phyloP scores from a whole-genome alignment of 2,113 vertebrate genomes.

The Thryonomys swinderianus region DNA sequence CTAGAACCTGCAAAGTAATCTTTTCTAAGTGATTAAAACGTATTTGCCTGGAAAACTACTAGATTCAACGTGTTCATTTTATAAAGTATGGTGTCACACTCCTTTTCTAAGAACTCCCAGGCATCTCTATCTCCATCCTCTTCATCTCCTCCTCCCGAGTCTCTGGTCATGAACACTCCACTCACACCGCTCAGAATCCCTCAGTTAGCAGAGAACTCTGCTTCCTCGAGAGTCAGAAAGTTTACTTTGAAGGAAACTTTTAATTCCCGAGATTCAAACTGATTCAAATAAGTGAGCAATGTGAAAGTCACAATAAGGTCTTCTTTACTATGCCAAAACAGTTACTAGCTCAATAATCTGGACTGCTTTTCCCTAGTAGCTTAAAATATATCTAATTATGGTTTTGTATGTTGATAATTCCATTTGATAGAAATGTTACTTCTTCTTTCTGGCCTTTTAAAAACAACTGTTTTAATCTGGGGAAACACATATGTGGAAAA shows the following conservation, averaged over 20 bases:
- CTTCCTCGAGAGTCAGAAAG: background rate
- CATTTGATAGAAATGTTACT: conserved; percentile 21
- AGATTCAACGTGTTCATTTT: background rate
- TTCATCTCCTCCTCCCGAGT: background rate
- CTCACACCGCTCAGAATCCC: background rate
- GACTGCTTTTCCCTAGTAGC: background rate
- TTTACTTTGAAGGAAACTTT: background rate
- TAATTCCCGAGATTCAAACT: background rate
- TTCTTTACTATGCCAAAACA: background rate
- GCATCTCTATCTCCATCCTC: background rate
- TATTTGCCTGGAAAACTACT: background rate
- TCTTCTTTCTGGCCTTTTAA: conserved; percentile 51
- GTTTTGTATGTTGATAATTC: background rate
- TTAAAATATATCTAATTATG: background rate
- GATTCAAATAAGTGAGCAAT: background rate
- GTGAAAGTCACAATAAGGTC: background rate
- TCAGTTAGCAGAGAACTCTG: background rate
- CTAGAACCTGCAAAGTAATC: background rate
- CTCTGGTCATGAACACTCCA: background rate
- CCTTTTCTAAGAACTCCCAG: background rate
- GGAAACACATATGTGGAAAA: conserved; percentile 36
- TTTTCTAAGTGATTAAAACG: background rate
- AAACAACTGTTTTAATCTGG: background rate
- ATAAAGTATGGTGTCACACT: background rate
- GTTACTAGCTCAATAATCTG: background rate